Conservation (phyloP, 2,888 invertebrate genomes). For the Platycheirus albimanus region DNA sequence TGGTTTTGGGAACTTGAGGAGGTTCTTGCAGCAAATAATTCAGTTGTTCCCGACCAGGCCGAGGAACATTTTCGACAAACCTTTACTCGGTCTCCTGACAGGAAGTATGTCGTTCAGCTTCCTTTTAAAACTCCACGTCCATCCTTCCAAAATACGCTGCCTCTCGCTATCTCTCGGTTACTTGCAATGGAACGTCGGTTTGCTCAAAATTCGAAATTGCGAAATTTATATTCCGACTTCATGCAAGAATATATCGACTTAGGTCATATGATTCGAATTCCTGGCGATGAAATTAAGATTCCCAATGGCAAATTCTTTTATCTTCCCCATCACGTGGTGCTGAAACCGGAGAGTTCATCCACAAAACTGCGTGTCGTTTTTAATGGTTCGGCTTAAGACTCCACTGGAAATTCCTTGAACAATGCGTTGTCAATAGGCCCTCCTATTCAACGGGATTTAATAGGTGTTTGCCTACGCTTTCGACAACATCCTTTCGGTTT, state of each 20-base stretch:
- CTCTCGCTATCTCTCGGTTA: conserved; percentile 22
- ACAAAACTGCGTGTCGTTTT: conserved; percentile 29
- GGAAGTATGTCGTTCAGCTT: conserved; percentile 28
- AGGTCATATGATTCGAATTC: conserved; percentile 30
- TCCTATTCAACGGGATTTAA: no score
- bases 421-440: conserved; percentile 32
- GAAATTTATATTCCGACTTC: conserved; percentile 15
- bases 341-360: conserved; percentile 19
- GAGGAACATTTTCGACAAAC: conserved; percentile 31
- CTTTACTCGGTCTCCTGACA: conserved; percentile 16
- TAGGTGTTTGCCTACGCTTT: no score
- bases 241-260: conserved; percentile 26
- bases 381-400: conserved; percentile 26
- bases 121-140: conserved; percentile 33
- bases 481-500: conserved; percentile 52
- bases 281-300: neutral
- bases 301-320: neutral
- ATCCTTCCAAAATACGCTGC: conserved; percentile 18
- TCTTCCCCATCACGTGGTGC: conserved; percentile 22
- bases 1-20: conserved; percentile 7
- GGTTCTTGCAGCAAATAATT: neutral
- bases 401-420: conserved; percentile 31
- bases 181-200: no score
- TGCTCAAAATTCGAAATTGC: neutral
- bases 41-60: conserved; percentile 3